A percentile compares a stretch with the other conserved stretches of the same genome.
phyloP scores from a whole-genome alignment of 2,113 vertebrate species.

The Epinephelus lanceolatus region DNA sequence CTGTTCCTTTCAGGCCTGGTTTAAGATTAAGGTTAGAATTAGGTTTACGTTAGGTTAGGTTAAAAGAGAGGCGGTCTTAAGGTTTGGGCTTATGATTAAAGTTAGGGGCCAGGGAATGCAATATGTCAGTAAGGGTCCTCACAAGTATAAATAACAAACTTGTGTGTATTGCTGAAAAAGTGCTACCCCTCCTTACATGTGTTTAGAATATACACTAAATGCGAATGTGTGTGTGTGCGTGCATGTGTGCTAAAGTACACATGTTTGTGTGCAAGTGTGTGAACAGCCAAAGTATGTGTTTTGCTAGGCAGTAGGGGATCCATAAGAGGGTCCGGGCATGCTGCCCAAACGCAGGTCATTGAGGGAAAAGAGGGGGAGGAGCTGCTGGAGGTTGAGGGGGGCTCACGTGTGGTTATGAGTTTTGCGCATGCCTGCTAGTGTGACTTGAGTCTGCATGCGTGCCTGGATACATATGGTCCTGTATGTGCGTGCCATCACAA shows the following conservation, averaged over 20 bases:
- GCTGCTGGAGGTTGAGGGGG: conserved; percentile 36
- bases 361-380: conserved; percentile 65
- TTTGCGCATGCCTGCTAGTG: conserved; percentile 50
- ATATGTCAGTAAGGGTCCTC: background rate
- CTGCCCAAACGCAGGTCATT: conserved; percentile 71
- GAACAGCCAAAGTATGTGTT: conserved; percentile 59
- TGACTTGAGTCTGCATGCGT: conserved; percentile 54
- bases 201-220: conserved; percentile 42
- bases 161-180: background rate
- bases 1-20: background rate
- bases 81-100: background rate
- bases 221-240: conserved; percentile 11
- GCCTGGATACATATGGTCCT: conserved; percentile 68
- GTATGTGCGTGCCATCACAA: conserved; percentile 65
- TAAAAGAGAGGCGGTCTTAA: background rate
- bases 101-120: background rate
- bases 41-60: background rate
- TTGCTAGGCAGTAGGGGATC: conserved; percentile 68
- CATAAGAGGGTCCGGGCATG: conserved; percentile 69
- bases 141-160: background rate
- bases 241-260: conserved; percentile 13
- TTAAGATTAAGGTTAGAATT: background rate
- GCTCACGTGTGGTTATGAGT: conserved; percentile 59
- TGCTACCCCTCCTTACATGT: conserved; percentile 21
- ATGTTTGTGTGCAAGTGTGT: conserved; percentile 43